These are phyloP conservation scores for Noctua fimbriata DNA, from an alignment of 2,888 invertebrate genomes.

Conservation along the genomic window DNA sequence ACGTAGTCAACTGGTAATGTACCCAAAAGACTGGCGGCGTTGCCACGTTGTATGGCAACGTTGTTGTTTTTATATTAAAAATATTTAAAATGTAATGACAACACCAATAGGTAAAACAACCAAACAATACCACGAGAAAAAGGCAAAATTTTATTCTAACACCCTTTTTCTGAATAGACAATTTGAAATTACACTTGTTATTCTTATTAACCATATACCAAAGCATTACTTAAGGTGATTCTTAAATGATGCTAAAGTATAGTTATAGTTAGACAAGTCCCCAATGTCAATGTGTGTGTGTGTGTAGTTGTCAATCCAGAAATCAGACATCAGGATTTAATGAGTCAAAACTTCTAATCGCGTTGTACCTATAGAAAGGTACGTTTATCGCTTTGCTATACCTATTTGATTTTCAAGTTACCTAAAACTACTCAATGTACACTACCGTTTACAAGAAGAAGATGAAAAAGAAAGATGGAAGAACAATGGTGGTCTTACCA, in stretches of 20 bases:
- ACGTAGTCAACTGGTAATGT: too few relatives aligned
- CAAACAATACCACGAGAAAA: background rate
- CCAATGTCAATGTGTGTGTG: too few relatives aligned
- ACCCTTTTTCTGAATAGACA: background rate
- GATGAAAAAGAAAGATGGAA: too few relatives aligned
- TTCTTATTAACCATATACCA: too few relatives aligned
- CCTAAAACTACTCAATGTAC: background rate
- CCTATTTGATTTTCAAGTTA: background rate
- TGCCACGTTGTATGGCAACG: too few relatives aligned
- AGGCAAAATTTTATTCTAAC: background rate
- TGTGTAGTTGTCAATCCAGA: background rate
- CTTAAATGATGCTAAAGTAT: background rate
- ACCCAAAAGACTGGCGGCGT: too few relatives aligned
- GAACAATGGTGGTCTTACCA: too few relatives aligned
- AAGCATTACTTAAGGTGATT: background rate
- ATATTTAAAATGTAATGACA: background rate
- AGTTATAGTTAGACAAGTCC: background rate
- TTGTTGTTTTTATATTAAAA: too few relatives aligned
- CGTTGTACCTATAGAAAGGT: fast-evolving
- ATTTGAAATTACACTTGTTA: too few relatives aligned
- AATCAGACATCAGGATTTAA: background rate
- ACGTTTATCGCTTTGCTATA: background rate
- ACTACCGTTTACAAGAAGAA: too few relatives aligned
- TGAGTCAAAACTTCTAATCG: background rate
- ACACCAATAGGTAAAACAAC: background rate